Evolutionary conservation across 2,113 vertebrate species (phyloP).

Genomic region (Corythornis cristatus): DNA sequence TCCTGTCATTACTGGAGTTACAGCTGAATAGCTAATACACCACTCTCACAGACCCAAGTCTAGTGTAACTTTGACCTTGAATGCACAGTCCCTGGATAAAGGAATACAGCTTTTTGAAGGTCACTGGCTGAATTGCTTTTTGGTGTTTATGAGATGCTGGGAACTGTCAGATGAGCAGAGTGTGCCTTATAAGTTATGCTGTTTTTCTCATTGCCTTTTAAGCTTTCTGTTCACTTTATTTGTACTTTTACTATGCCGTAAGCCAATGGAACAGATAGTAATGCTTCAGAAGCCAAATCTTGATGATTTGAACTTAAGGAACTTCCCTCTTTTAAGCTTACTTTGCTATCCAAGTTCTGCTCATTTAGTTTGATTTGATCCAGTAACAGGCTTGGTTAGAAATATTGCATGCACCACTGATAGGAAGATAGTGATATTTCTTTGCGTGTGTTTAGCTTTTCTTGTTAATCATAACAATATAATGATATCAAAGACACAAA

Average conservation of each 20-base stretch:
- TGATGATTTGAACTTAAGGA: slow-evolving; percentile 47
- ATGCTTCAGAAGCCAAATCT: slow-evolving; percentile 45
- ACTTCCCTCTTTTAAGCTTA: slow-evolving; percentile 26
- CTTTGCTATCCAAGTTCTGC: neutral
- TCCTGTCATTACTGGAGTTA: neutral
- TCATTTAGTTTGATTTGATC: slow-evolving; percentile 38
- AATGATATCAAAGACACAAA: neutral
- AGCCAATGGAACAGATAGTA: slow-evolving; percentile 49
- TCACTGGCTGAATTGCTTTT: slow-evolving; percentile 19
- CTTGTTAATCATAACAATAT: neutral
- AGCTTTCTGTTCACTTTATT: slow-evolving; percentile 50
- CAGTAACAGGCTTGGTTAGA: slow-evolving; percentile 26
- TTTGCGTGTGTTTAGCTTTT: neutral
- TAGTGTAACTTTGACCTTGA: slow-evolving; percentile 33
- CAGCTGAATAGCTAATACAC: neutral
- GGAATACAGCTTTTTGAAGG: slow-evolving; percentile 35
- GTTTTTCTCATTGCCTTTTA: slow-evolving; percentile 18
- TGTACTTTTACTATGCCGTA: slow-evolving; percentile 9
- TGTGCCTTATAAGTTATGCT: slow-evolving; percentile 51
- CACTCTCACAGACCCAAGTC: neutral
- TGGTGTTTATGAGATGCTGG: slow-evolving; percentile 26
- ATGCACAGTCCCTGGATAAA: neutral
- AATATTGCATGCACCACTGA: neutral
- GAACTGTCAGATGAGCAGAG: slow-evolving; percentile 28
- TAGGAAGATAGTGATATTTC: neutral